Percentiles rank a stretch among this genome's conserved stretches.
These are phyloP conservation scores for Leuciscus idus DNA, from an alignment of 2,113 vertebrate species.

Conservation along the genomic window DNA sequence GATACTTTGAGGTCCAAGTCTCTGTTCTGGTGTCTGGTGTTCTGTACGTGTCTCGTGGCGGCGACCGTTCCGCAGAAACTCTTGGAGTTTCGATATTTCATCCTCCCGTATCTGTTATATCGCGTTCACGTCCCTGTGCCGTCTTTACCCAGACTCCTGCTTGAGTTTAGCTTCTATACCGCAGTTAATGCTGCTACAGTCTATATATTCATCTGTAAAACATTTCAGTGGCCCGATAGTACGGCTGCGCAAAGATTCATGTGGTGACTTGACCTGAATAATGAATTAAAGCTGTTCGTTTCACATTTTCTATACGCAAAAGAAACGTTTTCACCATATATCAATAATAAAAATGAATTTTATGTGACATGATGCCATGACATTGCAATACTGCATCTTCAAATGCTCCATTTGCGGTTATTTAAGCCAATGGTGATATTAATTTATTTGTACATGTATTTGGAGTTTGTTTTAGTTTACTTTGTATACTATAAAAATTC, in stretches of 20 bases:
- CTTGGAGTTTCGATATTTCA: slow-evolving; percentile 97
- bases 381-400: neutral
- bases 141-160: slow-evolving; percentile 78
- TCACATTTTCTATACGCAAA: slow-evolving; percentile 2
- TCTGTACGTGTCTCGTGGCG: slow-evolving; percentile 80
- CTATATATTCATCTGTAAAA: slow-evolving; percentile 87
- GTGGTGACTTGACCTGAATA: slow-evolving; percentile 78
- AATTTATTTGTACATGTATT: neutral
- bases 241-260: slow-evolving; percentile 91
- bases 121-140: slow-evolving; percentile 88
- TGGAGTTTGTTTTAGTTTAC: neutral
- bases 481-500: neutral
- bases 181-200: slow-evolving; percentile 84
- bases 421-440: neutral
- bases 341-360: neutral
- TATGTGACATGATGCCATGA: neutral
- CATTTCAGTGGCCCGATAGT: slow-evolving; percentile 88
- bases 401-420: neutral
- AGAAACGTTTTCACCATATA: neutral
- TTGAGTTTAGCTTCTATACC: slow-evolving; percentile 84
- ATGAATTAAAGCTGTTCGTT: neutral
- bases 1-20: slow-evolving; percentile 88
- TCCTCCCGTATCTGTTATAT: slow-evolving; percentile 92
- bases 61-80: slow-evolving; percentile 90
- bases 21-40: slow-evolving; percentile 86